phyloP scores from a whole-genome alignment of 2,888 invertebrate genomes.

The Trissoscelio sp. region DNA sequence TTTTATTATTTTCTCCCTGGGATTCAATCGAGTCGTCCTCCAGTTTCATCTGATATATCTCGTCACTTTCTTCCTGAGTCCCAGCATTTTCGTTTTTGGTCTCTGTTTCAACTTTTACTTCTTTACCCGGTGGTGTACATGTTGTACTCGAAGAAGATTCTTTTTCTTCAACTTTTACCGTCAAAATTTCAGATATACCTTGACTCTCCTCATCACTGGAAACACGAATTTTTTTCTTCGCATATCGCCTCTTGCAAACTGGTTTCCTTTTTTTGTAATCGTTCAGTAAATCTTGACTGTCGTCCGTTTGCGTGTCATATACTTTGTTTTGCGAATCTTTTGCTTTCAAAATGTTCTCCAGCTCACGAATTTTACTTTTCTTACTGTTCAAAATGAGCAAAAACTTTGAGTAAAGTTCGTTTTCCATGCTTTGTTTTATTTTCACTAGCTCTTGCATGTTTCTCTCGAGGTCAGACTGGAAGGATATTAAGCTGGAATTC shows the following conservation, averaged over 20 bases:
- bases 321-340: conserved; percentile 28
- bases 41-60: conserved; percentile 34
- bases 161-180: too few relatives aligned
- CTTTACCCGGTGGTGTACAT: too few relatives aligned
- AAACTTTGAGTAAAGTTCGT: conserved; percentile 44
- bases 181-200: not conserved
- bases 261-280: conserved; percentile 30
- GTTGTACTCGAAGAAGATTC: too few relatives aligned
- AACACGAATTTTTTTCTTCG: not conserved
- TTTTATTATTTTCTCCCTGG: not conserved
- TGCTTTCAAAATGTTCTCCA: conserved; percentile 19
- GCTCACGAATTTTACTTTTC: conserved; percentile 41
- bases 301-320: conserved; percentile 55
- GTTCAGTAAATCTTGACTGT: conserved; percentile 55
- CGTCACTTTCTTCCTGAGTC: conserved; percentile 27
- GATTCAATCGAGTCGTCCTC: conserved; percentile 31
- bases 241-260: not conserved
- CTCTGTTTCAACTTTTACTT: too few relatives aligned
- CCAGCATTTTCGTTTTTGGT: too few relatives aligned
- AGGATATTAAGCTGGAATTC: conserved; percentile 2
- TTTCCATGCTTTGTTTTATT: conserved; percentile 41
- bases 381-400: conserved; percentile 38
- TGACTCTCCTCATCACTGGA: conserved; percentile 1
- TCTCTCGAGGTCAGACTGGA: too few relatives aligned
- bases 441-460: conserved; percentile 34